Conservation (phyloP, 2,113 vertebrate species). For the Fukomys damarensis region DNA sequence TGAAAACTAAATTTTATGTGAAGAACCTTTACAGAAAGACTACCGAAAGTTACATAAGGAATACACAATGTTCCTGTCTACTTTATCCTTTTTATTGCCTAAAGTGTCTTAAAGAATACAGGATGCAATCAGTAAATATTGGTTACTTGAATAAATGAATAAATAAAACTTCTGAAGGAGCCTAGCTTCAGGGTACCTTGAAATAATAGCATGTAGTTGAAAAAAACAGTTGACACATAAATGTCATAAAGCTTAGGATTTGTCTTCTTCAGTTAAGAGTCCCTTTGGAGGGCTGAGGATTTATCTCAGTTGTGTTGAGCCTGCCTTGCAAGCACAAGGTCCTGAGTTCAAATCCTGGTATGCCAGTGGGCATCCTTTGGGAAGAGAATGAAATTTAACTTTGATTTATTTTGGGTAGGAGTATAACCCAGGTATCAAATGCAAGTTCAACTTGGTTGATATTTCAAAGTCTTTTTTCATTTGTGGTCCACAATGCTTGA, state of each 20-base stretch:
- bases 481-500: neutral
- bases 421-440: slow-evolving; percentile 5
- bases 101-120: neutral
- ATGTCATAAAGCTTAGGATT: neutral
- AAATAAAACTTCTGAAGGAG: slow-evolving; percentile 39
- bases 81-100: neutral
- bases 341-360: neutral
- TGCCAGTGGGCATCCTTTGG: neutral
- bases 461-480: slow-evolving; percentile 29
- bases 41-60: neutral
- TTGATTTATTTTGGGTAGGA: neutral
- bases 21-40: neutral
- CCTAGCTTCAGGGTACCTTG: neutral
- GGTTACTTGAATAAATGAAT: slow-evolving; percentile 16
- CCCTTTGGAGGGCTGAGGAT: neutral
- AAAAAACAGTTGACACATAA: neutral
- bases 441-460: slow-evolving; percentile 24
- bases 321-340: neutral
- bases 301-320: neutral
- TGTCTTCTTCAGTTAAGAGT: slow-evolving; percentile 7
- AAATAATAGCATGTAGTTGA: slow-evolving; percentile 40
- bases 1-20: slow-evolving; percentile 33
- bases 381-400: neutral
- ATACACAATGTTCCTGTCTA: neutral
- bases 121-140: slow-evolving; percentile 34